A percentile compares a stretch with the other conserved stretches of the same genome.
Conservation (phyloP, 2,113 vertebrate genomes). For the Cryptomyrus ogoouensis region DNA sequence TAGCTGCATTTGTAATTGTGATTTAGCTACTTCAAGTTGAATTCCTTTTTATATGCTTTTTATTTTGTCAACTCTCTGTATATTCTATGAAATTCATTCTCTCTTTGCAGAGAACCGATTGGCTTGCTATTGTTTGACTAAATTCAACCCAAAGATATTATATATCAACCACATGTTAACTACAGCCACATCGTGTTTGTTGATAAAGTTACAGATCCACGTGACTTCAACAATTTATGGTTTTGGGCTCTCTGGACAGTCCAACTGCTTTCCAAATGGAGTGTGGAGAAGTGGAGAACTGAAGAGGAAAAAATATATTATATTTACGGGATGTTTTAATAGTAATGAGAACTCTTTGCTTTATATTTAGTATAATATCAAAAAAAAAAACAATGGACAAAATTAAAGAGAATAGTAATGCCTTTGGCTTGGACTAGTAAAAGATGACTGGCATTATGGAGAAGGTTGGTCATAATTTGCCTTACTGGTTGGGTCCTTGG, state of each 20-base stretch:
- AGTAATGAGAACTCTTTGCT: not conserved
- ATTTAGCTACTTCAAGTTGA: not conserved
- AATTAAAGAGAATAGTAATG: slow-evolving; percentile 3
- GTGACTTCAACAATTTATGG: not conserved
- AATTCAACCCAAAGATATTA: not conserved
- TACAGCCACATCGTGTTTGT: not conserved
- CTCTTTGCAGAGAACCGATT: not conserved
- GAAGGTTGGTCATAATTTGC: not conserved
- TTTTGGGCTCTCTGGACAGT: not conserved
- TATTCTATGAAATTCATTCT: not conserved
- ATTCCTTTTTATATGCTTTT: not conserved
- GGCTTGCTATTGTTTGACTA: not conserved
- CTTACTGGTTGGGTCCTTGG: not conserved
- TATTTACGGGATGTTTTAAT: not conserved
- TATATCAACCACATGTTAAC: not conserved
- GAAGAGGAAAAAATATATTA: not conserved
- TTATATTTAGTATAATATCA: not conserved
- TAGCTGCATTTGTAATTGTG: not conserved
- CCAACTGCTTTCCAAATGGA: not conserved
- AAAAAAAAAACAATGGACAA: not conserved
- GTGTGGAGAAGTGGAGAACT: not conserved
- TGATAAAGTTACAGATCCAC: not conserved
- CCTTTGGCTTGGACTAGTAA: not conserved
- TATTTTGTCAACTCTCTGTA: not conserved
- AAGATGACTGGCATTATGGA: not conserved